Conservation (phyloP, 2,797 vertebrate species). For the Lepilemur septentrionalis region DNA sequence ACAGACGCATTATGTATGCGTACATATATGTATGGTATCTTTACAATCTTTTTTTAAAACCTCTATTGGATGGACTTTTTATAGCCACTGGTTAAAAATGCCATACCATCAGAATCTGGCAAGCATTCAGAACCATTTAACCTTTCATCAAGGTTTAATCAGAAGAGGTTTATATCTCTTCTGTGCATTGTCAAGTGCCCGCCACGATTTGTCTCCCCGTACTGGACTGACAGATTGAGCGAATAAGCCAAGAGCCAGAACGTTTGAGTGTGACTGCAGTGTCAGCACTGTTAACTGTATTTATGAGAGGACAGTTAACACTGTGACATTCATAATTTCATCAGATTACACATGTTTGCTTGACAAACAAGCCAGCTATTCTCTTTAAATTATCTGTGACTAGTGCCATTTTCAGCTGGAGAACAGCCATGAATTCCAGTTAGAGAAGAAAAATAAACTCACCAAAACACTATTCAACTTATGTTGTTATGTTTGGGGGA, state of each 20-base stretch:
- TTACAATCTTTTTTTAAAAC: slow-evolving; percentile 54
- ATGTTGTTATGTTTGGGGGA: slow-evolving; percentile 37
- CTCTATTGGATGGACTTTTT: slow-evolving; percentile 61
- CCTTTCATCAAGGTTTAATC: slow-evolving; percentile 87
- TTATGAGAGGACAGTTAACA: slow-evolving; percentile 86
- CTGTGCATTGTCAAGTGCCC: slow-evolving; percentile 83
- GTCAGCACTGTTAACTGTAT: slow-evolving; percentile 86
- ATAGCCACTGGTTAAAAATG: slow-evolving; percentile 77
- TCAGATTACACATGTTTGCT: slow-evolving; percentile 83
- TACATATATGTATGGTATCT: not conserved
- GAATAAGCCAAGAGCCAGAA: slow-evolving; percentile 82
- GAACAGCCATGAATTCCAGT: slow-evolving; percentile 70
- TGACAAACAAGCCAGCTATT: slow-evolving; percentile 83
- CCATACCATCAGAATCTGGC: slow-evolving; percentile 76
- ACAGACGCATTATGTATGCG: not conserved
- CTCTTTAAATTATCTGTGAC: slow-evolving; percentile 81
- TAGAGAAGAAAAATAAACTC: slow-evolving; percentile 77
- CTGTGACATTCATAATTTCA: slow-evolving; percentile 86
- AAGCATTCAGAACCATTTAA: slow-evolving; percentile 81
- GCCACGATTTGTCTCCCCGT: slow-evolving; percentile 81
- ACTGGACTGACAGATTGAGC: slow-evolving; percentile 82
- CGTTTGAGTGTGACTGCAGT: slow-evolving; percentile 82
- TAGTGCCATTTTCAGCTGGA: slow-evolving; percentile 71
- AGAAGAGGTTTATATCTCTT: slow-evolving; percentile 84
- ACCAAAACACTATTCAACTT: slow-evolving; percentile 56